Base-by-base conservation (phyloP, 2,888 invertebrate genomes). In the Oscheius sp. region DNA sequence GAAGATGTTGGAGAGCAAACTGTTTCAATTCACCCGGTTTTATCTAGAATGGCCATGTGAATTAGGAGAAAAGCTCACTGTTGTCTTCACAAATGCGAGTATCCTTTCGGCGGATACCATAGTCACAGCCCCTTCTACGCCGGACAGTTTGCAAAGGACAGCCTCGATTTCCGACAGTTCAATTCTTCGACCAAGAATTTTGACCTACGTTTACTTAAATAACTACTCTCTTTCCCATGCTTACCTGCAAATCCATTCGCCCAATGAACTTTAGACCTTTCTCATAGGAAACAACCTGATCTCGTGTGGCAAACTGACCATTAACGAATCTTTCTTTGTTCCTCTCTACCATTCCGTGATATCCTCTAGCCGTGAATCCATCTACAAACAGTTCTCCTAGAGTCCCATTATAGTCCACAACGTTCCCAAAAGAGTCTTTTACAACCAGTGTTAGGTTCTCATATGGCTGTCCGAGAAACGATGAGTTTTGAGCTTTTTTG, bases 101-200 rank as follows among this genome's bases (percentile, higher is more conserved):
- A 72, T 47, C 32, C 50, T 33, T 11, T 72, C 72, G 21, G 51
- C 29, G 5, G 37, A 4, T 5, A 73, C 57, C 1, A 33, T 4
- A 2, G 35, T 57, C 10, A 66, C 58, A 33, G 51, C 42, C 13
- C 37, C 65, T 48, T 73, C 73, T n/a, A 77, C 62, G 9, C 11
- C 35, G 9, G 35, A 13, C 13, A 51, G 53, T 13, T 51, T 33
- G 2, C 33, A 32, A 7, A 71, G 47, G 2, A 29, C 35, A 7
- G 37, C 48, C 29, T 68, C 68, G 1, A 68, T 80, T 66, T 85
- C 84, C 33, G 74, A 74, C n/a, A 86, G 37, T 48, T 85, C 82
- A 9, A 87, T 74, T n/a, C 82, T 60, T 33, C 80, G 74, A 0
- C 87, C 87, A 2, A 78, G 58, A 9, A 87, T 73, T 73, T 87